These are phyloP conservation scores for Tenthredo notha DNA, from an alignment of 2,888 invertebrate species.

Conservation along the genomic window DNA sequence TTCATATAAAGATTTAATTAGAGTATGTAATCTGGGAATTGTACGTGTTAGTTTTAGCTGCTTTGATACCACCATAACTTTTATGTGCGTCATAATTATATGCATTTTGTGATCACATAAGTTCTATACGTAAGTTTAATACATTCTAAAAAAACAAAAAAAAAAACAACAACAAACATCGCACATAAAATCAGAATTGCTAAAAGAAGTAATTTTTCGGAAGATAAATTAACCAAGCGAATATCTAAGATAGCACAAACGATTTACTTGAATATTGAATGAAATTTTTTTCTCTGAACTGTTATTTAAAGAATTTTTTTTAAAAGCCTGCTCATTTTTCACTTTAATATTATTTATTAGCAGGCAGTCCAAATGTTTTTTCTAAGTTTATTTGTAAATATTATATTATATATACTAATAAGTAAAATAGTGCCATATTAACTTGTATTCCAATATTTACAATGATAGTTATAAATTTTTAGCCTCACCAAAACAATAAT, in stretches of 20 bases:
- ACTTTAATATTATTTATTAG: not conserved
- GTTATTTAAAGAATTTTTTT: not conserved
- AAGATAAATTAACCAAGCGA: not conserved
- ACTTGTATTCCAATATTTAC: conserved; percentile 9
- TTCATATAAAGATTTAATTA: not conserved
- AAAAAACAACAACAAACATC: not conserved
- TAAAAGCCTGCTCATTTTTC: not conserved
- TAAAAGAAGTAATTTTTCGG: not conserved
- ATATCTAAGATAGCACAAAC: not conserved
- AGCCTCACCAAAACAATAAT: not conserved
- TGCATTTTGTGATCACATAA: not conserved
- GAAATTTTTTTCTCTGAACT: not conserved
- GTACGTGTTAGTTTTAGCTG: not conserved
- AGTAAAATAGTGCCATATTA: conserved; percentile 27
- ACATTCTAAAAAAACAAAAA: not conserved
- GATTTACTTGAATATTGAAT: not conserved
- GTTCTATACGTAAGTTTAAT: not conserved
- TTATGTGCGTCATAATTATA: not conserved
- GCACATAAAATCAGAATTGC: not conserved
- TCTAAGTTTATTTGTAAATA: not conserved
- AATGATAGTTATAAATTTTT: not conserved
- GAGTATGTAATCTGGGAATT: not conserved
- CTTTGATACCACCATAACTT: conserved; percentile 3
- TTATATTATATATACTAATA: not conserved
- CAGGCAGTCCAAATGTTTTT: not conserved